These are phyloP conservation scores for Ia io DNA, from an alignment of 2,113 vertebrate genomes.

Conservation along the genomic window DNA sequence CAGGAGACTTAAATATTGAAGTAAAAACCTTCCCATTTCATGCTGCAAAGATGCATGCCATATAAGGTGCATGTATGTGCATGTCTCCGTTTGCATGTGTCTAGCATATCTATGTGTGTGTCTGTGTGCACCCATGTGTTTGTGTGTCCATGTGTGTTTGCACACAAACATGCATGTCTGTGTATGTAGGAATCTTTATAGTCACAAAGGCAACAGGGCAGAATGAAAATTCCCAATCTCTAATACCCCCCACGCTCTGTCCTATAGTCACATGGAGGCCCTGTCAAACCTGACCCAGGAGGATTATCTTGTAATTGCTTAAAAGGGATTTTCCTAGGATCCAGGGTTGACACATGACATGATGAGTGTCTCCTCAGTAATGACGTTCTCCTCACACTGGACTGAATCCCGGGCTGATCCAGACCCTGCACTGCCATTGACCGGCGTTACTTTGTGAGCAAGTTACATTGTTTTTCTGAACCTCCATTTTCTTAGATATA, in stretches of 20 bases:
- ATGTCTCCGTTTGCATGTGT: background rate
- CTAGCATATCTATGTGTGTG: background rate
- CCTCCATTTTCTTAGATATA: background rate
- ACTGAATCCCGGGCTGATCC: background rate
- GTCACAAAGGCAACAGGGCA: background rate
- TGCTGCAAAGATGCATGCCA: background rate
- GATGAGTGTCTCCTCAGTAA: background rate
- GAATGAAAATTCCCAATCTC: background rate
- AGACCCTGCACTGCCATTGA: background rate
- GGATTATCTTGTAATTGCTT: background rate
- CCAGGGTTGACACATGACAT: background rate
- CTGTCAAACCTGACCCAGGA: background rate
- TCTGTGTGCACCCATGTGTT: background rate
- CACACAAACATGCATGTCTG: background rate
- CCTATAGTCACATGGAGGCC: background rate
- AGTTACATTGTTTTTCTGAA: background rate
- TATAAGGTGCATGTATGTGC: too few species aligned
- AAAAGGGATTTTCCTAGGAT: background rate
- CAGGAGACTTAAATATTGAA: background rate
- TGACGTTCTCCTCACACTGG: background rate
- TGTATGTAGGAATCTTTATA: background rate
- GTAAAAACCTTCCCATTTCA: background rate
- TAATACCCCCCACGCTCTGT: background rate
- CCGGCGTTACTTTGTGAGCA: background rate
- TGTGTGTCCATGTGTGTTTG: background rate